Conservation (phyloP, 1,140 invertebrate species). For the Dreissena polymorpha region DNA sequence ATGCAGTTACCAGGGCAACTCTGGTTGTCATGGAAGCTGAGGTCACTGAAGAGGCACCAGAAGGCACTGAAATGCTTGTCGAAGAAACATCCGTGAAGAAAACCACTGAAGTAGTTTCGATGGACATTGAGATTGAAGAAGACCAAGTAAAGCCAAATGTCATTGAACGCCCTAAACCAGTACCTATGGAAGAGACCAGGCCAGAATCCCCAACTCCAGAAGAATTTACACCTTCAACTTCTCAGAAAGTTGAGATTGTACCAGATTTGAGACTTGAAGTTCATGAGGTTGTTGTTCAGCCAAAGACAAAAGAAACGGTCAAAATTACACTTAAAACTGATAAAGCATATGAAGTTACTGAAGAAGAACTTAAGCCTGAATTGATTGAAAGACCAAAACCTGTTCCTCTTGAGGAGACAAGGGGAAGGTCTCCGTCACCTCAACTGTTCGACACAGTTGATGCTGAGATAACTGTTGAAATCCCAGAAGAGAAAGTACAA, state of each 20-base stretch:
- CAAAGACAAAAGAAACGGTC: conserved; percentile 27
- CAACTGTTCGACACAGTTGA: conserved; percentile 36
- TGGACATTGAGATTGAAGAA: conserved; percentile 59
- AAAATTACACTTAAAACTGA: conserved; percentile 10
- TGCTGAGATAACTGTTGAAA: conserved; percentile 5
- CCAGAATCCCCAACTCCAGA: conserved; percentile 12
- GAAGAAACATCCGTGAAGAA: conserved; percentile 56
- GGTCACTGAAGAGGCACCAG: conserved; percentile 78
- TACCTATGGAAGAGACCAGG: conserved; percentile 23
- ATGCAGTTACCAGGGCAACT: conserved; percentile 86
- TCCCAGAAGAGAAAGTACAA: conserved; percentile 42
- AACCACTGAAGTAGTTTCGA: conserved; percentile 44
- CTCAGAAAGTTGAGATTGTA: not conserved
- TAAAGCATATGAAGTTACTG: conserved; percentile 44
- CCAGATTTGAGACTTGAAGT: conserved; percentile 15
- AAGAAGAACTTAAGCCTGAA: conserved; percentile 54
- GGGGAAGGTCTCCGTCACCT: conserved; percentile 42
- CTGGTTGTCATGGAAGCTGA: conserved; percentile 75
- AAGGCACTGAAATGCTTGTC: conserved; percentile 14
- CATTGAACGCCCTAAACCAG: conserved; percentile 52
- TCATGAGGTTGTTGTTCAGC: conserved; percentile 27
- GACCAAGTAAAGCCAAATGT: conserved; percentile 64
- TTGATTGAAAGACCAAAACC: conserved; percentile 72
- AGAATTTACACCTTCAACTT: conserved; percentile 26
- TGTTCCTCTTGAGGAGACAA: conserved; percentile 53